phyloP scores from a whole-genome alignment of 2,113 vertebrate genomes.

The Columba janthina region DNA sequence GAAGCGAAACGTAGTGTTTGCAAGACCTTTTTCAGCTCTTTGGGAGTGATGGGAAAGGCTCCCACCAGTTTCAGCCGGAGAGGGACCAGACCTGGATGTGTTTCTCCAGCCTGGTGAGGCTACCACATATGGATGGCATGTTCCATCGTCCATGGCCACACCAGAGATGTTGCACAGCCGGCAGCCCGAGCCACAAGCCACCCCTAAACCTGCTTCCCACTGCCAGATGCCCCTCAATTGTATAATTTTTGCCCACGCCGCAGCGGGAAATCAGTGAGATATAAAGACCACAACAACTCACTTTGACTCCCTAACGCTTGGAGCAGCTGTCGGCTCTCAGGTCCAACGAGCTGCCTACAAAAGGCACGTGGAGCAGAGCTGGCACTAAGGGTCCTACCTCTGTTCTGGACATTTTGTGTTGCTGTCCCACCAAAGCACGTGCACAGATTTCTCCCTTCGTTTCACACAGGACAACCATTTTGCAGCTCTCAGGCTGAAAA shows the following conservation, averaged over 20 bases:
- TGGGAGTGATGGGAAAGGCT: background rate
- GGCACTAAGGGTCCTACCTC: background rate
- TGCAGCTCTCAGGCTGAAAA: too few relatives aligned
- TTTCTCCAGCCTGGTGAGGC: background rate
- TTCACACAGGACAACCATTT: too few relatives aligned
- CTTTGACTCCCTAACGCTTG: background rate
- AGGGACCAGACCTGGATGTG: background rate
- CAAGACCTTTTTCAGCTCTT: background rate
- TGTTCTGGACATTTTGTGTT: background rate
- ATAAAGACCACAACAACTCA: background rate
- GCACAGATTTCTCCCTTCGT: too few relatives aligned
- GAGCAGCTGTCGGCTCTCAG: background rate
- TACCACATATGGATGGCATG: rapidly evolving
- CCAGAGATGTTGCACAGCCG: background rate
- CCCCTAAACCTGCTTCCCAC: background rate
- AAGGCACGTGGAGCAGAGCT: background rate
- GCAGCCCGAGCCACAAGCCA: background rate
- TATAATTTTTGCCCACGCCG: background rate
- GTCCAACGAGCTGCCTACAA: background rate
- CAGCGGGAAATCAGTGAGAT: background rate
- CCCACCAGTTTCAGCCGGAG: background rate
- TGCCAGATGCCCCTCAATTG: background rate
- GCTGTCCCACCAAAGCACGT: too few relatives aligned
- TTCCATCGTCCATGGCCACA: rapidly evolving
- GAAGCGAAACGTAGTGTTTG: background rate